A percentile compares a stretch with the other conserved stretches of the same genome.
Evolutionary conservation across 2,797 vertebrate species (phyloP).

Genomic region (Cynodonichthys magdalenae): DNA sequence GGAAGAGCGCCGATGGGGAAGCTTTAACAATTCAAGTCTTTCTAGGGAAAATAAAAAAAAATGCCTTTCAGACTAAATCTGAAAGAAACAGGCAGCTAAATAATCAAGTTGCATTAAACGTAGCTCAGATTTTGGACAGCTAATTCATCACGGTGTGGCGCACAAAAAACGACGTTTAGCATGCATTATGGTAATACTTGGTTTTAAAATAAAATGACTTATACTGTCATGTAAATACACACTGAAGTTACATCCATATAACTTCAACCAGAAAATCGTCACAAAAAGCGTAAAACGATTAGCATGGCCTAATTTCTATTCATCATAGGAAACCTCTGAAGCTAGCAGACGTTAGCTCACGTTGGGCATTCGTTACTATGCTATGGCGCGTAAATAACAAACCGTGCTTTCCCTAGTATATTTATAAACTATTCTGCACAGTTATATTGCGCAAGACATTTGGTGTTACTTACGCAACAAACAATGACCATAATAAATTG

Average conservation of each 20-base stretch:
- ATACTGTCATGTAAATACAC: not conserved
- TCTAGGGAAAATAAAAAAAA: slow-evolving; percentile 74
- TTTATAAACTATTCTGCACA: not conserved
- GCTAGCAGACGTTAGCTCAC: slow-evolving; percentile 49
- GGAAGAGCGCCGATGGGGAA: slow-evolving; percentile 75
- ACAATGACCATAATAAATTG: not conserved
- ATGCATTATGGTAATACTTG: not conserved
- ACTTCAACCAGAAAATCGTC: fast-evolving
- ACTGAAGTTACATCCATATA: fast-evolving
- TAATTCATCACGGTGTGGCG: slow-evolving; percentile 11
- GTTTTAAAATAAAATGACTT: not conserved
- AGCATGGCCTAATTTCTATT: slow-evolving; percentile 29
- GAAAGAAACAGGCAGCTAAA: slow-evolving; percentile 39
- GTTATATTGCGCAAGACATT: not conserved
- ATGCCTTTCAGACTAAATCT: slow-evolving; percentile 74
- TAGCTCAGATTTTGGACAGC: not conserved
- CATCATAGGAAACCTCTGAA: slow-evolving; percentile 23
- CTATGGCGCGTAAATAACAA: slow-evolving; percentile 49
- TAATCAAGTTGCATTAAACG: slow-evolving; percentile 30
- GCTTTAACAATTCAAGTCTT: slow-evolving; percentile 81
- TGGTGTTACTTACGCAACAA: not conserved
- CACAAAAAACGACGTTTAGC: slow-evolving; percentile 4
- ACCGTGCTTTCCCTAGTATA: not conserved
- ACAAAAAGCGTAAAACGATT: not conserved
- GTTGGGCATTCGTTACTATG: slow-evolving; percentile 34